Conservation (phyloP, 2,797 vertebrate species). For the Falco concolor region DNA sequence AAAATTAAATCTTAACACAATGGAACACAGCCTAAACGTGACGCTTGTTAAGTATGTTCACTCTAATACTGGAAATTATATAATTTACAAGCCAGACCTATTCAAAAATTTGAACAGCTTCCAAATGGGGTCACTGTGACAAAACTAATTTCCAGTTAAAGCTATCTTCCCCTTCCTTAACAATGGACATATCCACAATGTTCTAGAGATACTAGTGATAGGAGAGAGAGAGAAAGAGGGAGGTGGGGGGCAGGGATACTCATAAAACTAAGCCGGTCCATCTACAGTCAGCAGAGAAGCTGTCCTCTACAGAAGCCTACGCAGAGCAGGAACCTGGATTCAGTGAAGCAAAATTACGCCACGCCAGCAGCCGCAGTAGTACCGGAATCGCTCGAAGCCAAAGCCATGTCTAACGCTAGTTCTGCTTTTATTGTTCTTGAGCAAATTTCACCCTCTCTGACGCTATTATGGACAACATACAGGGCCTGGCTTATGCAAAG, state of each 20-base stretch:
- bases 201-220: not conserved
- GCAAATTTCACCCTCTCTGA: not conserved
- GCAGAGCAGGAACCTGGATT: not conserved
- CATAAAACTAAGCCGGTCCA: not conserved
- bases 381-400: not conserved
- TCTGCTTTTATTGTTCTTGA: not conserved
- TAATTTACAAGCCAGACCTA: conserved; percentile 28
- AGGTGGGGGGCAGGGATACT: not conserved
- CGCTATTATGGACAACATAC: accelerated
- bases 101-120: conserved; percentile 5
- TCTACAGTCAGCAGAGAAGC: not conserved
- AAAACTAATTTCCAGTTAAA: conserved; percentile 3
- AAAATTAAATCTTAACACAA: conserved; percentile 32
- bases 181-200: not conserved
- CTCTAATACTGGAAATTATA: not conserved
- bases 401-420: not conserved
- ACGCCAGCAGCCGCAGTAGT: not conserved
- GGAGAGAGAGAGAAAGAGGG: not conserved
- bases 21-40: conserved; percentile 6
- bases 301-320: not conserved
- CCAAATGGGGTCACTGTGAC: conserved; percentile 43
- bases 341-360: not conserved
- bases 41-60: not conserved
- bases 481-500: not conserved
- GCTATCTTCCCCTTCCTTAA: not conserved